A percentile compares a stretch with the other conserved stretches of the same genome.
Evolutionary conservation across 2,113 vertebrate species (phyloP).

Genomic region (Myotis brandtii): DNA sequence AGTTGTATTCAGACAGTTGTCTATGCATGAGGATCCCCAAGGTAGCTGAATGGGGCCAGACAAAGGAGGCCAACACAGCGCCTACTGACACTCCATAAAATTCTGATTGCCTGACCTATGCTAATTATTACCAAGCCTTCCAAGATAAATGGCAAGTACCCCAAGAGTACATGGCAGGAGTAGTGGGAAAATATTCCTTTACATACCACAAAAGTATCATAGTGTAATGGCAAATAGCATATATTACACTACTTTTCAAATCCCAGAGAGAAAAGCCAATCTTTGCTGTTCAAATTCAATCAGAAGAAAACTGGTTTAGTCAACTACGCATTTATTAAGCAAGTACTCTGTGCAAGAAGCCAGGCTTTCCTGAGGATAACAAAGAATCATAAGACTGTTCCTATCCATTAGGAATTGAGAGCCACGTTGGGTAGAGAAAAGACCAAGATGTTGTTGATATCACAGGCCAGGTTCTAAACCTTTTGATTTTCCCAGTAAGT

Average conservation of each 20-base stretch:
- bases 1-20: background rate
- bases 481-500: background rate
- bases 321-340: background rate
- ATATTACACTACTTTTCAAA: conserved; percentile 15
- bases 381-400: background rate
- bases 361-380: background rate
- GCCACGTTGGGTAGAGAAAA: background rate
- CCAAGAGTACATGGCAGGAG: background rate
- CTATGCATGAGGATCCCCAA: background rate
- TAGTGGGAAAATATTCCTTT: background rate
- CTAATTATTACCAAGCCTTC: background rate
- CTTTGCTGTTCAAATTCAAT: background rate
- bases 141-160: background rate
- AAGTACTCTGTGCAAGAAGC: conserved; percentile 22
- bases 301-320: background rate
- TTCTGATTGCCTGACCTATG: background rate
- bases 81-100: background rate
- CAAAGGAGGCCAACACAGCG: background rate
- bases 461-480: background rate
- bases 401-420: background rate
- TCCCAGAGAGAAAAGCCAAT: background rate
- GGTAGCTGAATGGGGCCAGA: background rate
- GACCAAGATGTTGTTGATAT: background rate
- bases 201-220: background rate
- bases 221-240: background rate